Conservation (phyloP, 2,113 vertebrate genomes). For the Rana temporaria region DNA sequence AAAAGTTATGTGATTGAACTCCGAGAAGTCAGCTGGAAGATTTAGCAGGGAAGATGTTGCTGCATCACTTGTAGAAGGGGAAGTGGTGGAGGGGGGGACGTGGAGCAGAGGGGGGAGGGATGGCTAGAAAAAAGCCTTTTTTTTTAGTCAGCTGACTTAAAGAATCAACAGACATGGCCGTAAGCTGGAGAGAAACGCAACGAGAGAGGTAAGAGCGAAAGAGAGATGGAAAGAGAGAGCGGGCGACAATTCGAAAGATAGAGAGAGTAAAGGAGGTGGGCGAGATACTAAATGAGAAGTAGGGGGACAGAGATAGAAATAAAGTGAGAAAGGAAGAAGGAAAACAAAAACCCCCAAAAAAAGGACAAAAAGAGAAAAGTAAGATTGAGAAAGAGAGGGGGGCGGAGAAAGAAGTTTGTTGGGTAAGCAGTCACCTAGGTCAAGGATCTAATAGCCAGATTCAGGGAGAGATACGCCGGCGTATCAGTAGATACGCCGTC, state of each 20-base stretch:
- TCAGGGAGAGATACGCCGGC: too few species aligned
- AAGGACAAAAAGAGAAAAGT: background rate
- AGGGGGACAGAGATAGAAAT: background rate
- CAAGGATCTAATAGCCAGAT: too few species aligned
- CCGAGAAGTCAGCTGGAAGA: background rate
- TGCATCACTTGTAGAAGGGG: slow-evolving; percentile 35
- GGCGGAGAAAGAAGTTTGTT: too few species aligned
- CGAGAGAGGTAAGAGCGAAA: slow-evolving; percentile 58
- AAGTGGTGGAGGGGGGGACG: slow-evolving; percentile 41
- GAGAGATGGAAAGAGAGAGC: slow-evolving; percentile 20
- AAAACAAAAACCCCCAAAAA: background rate
- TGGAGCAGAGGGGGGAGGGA: slow-evolving; percentile 29
- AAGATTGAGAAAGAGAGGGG: background rate
- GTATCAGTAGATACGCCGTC: too few species aligned
- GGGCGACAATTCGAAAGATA: slow-evolving; percentile 24
- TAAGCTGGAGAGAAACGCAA: slow-evolving; percentile 47
- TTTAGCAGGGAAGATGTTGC: slow-evolving; percentile 12
- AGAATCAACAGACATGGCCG: slow-evolving; percentile 44
- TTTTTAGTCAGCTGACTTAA: slow-evolving; percentile 49
- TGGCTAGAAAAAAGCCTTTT: slow-evolving; percentile 31
- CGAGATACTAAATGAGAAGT: background rate
- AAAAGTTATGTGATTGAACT: slow-evolving; percentile 5
- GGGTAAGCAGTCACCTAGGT: too few species aligned
- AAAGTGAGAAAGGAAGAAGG: background rate
- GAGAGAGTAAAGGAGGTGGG: background rate